Percentiles rank a stretch among this genome's conserved stretches.
phyloP scores from a whole-genome alignment of 2,888 invertebrate species.

The Lithophane semibrunnea region DNA sequence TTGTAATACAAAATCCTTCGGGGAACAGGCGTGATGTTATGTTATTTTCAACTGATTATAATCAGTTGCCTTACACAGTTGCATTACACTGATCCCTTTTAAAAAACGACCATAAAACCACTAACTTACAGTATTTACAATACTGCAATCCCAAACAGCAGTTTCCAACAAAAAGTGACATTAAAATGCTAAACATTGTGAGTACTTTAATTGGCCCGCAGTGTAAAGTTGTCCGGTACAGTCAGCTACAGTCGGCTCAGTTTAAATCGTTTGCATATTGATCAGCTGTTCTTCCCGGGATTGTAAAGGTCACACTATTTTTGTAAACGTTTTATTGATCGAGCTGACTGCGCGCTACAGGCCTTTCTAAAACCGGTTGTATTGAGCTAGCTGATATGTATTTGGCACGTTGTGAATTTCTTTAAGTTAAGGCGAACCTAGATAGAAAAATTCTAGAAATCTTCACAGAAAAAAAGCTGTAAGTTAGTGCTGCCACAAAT shows the following conservation, averaged over 20 bases:
- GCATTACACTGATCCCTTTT: not conserved
- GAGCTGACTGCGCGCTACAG: not conserved
- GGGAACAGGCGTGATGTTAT: too few species aligned
- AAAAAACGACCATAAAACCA: constrained; percentile 15
- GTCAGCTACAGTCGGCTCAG: not conserved
- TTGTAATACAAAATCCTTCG: not conserved
- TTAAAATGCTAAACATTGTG: constrained; percentile 47
- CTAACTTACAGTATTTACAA: constrained; percentile 21
- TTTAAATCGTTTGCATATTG: constrained; percentile 51
- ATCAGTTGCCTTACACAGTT: too few species aligned
- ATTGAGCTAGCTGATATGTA: not conserved
- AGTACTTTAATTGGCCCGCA: constrained; percentile 33
- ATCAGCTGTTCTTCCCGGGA: constrained; percentile 6
- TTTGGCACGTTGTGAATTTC: not conserved
- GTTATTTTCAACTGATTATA: not conserved
- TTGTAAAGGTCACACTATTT: constrained; percentile 37
- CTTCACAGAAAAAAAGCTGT: not conserved
- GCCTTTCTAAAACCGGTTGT: not conserved
- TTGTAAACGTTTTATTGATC: constrained; percentile 18
- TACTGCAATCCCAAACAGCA: constrained; percentile 33
- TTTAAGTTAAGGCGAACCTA: not conserved
- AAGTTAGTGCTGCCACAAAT: not conserved
- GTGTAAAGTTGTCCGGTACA: constrained; percentile 38
- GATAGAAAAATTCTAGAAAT: not conserved
- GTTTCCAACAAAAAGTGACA: constrained; percentile 47